Base-by-base conservation (phyloP, 35 echinoderm and acorn worm genomes). In the Lytechinus variegatus region DNA sequence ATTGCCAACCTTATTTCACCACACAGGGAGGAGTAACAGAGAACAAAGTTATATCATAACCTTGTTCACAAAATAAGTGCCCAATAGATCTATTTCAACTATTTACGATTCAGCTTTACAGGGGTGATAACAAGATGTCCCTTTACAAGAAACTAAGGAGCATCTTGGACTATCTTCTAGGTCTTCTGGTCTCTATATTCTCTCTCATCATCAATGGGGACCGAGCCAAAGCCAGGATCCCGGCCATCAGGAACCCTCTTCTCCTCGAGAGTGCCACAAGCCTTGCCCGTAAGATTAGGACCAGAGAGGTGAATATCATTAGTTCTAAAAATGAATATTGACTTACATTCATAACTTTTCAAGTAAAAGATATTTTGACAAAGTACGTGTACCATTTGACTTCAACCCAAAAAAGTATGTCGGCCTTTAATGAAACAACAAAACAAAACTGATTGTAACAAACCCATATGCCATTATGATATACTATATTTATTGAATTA, bases 191-290 rank as follows among this genome's bases (percentile, higher is more conserved):
- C 87, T 87, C 96, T 51, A 10, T 99, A n/a, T 28, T 97, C 54
- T 95, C 98, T 24, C 54, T 99, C 6, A 87, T 99, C 44, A 97
- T 99, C 61, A 97, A 99, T 53, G 98, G 98, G 14, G 95, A 96
- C 86, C 95, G 95, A 19, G 97, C 98, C 52, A 97, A 91, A 87
- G 92, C 94, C 10, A 99, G 94, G 56, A 97, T 99, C 13, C 95
- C 96, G 44, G 92, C 98, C 7, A 95, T 99, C 28, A 54, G 55
- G 29, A 94, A 99, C 95, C 60, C 94, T 7, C 24, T 99, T 52
- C 96, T 99, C n/a, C 94, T 99, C 27, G 95, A 97, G 90, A 99
- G 98, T 97, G 98, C 95, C 87, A 87, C 94, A 54, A 99, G 96
- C 90, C 91, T 99, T 52, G 98, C 98, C 24, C 97, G 92, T n/a